These are phyloP conservation scores for Sinocyclocheilus grahami DNA, from an alignment of 2,113 vertebrate species.

Conservation along the genomic window DNA sequence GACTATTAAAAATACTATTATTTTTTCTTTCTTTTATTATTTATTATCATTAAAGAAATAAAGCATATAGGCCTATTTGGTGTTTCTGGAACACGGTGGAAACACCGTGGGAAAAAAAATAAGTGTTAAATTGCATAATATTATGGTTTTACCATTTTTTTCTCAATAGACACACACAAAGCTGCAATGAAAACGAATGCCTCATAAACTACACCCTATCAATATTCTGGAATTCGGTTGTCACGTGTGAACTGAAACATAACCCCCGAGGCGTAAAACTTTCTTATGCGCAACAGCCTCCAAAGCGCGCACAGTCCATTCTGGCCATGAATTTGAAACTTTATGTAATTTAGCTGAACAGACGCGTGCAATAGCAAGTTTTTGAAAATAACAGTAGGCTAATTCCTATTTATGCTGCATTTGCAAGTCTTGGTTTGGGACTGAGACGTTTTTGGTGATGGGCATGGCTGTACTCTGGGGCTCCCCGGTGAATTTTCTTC, in stretches of 20 bases:
- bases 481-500: constrained; percentile 33
- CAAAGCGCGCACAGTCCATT: not conserved
- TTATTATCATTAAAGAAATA: not conserved
- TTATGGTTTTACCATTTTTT: too few relatives aligned
- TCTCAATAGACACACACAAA: not conserved
- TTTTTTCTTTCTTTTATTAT: too few relatives aligned
- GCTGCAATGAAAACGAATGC: not conserved
- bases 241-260: constrained; percentile 59
- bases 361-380: not conserved
- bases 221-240: constrained; percentile 23
- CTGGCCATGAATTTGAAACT: not conserved
- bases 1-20: too few relatives aligned
- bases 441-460: not conserved
- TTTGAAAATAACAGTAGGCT: not conserved
- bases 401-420: not conserved
- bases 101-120: not conserved
- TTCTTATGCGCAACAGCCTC: constrained; percentile 31
- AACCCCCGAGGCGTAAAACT: constrained; percentile 59
- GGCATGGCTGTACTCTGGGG: constrained; percentile 44
- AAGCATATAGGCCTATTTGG: not conserved
- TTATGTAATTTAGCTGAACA: not conserved
- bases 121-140: not conserved
- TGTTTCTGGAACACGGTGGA: not conserved
- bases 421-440: not conserved
- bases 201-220: constrained; percentile 12